A percentile compares a stretch with the other conserved stretches of the same genome.
Evolutionary conservation across 2,113 vertebrate species (phyloP).

Genomic region (Chaetops frenatus): DNA sequence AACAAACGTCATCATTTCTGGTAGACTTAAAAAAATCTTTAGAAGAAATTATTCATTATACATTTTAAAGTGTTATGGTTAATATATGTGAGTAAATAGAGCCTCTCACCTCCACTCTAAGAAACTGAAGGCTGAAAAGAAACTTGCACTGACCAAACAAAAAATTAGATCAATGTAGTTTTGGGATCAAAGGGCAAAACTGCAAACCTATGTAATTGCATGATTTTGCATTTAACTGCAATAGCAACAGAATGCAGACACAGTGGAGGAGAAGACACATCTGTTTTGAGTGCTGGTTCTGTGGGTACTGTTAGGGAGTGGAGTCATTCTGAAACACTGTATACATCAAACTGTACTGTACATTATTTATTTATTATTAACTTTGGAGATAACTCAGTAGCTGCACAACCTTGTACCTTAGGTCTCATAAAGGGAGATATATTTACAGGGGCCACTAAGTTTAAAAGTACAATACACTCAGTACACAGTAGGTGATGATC

Average conservation of each 20-base stretch:
- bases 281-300: neutral
- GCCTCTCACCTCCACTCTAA: neutral
- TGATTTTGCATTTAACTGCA: neutral
- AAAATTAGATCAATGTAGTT: neutral
- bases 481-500: neutral
- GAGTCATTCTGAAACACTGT: neutral
- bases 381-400: neutral
- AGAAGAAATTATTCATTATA: neutral
- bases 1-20: neutral
- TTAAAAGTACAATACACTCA: neutral
- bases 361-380: neutral
- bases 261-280: neutral
- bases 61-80: neutral
- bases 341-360: neutral
- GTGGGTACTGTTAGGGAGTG: neutral
- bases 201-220: neutral
- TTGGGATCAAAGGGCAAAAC: neutral
- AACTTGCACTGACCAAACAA: neutral
- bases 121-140: neutral
- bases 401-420: neutral
- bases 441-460: neutral
- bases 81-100: neutral
- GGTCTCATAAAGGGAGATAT: neutral
- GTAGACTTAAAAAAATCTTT: neutral
- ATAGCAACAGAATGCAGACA: neutral